Evolutionary conservation across 2,113 vertebrate genomes (phyloP).

Genomic region (Danio rerio): GRCz12tu NC_133196.1:14971501-14972000

Average conservation of each 20-base stretch:
- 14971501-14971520: neutral
- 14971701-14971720: neutral
- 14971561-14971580: neutral
- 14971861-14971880: conserved; percentile 40
- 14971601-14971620: neutral
- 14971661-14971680: conserved; percentile 14
- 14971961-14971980: conserved; percentile 1
- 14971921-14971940: conserved; percentile 74
- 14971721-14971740: conserved; percentile 13
- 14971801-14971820: conserved; percentile 12
- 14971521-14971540: neutral
- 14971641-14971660: conserved; percentile 16
- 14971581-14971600: neutral
- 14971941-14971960: conserved; percentile 57
- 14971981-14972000: neutral
- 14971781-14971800: neutral
- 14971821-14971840: neutral
- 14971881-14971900: conserved; percentile 49
- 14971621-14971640: conserved; percentile 13
- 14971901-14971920: conserved; percentile 53
- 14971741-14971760: conserved; percentile 33
- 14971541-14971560: neutral
- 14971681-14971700: neutral
- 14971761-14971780: neutral
- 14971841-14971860: neutral